Percentiles rank a stretch among this genome's conserved stretches.
Conservation (phyloP, 1,140 invertebrate species). For the Notospermus geniculatus region DNA sequence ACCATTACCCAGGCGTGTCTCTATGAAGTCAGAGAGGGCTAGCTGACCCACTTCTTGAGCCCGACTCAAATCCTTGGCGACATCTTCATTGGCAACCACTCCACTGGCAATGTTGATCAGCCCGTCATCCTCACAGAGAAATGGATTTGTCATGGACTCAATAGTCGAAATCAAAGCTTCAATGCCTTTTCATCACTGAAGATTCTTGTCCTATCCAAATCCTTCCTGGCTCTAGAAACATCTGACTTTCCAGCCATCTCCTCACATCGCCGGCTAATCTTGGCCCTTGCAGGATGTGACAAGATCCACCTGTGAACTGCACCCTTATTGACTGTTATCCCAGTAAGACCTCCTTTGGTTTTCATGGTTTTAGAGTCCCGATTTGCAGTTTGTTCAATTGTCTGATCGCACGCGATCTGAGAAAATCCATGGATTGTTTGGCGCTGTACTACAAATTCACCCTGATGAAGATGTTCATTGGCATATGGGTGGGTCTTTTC, state of each 20-base stretch:
- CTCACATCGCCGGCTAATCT: slow-evolving; percentile 1
- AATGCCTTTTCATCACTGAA: slow-evolving; percentile 14
- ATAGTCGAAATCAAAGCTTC: background rate
- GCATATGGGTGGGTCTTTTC: background rate
- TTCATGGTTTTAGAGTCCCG: slow-evolving; percentile 11
- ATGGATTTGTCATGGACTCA: too few species aligned
- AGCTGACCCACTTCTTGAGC: too few species aligned
- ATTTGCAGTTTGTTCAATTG: slow-evolving; percentile 17
- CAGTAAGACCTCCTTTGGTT: slow-evolving; percentile 6
- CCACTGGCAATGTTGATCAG: too few species aligned
- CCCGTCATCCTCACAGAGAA: too few species aligned
- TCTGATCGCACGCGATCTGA: slow-evolving; percentile 12
- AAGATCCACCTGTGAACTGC: slow-evolving; percentile 11
- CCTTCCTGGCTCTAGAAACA: too few species aligned
- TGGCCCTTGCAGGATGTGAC: slow-evolving; percentile 4
- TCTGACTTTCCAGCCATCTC: slow-evolving; percentile 7
- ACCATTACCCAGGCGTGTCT: too few species aligned
- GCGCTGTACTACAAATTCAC: slow-evolving; percentile 1
- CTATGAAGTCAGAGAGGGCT: too few species aligned
- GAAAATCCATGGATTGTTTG: slow-evolving; percentile 1
- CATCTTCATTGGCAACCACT: too few species aligned
- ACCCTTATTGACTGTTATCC: slow-evolving; percentile 6
- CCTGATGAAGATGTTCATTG: background rate
- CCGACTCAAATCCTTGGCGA: too few species aligned
- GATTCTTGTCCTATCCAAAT: slow-evolving; percentile 11